Evolutionary conservation across 2,888 invertebrate species (phyloP), one percentile per base, ranked within the genome.

Genomic region (Volucella inanis): DNA sequence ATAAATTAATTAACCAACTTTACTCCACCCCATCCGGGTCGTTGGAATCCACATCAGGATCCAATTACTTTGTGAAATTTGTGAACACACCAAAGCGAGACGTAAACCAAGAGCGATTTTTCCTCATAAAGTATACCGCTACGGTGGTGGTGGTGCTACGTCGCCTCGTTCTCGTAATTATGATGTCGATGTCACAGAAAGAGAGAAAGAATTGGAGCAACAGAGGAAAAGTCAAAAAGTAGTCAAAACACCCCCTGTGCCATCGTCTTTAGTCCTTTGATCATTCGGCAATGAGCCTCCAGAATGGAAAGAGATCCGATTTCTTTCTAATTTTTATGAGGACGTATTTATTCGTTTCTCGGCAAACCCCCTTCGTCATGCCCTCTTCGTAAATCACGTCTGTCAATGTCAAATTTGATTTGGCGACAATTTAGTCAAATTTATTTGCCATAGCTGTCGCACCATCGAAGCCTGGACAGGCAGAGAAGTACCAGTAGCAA

Each of bases 341-440:
- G 8, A n/a, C n/a, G 39, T 41, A 43, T 31, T 54, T 45, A 49
- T 50, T 38, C 22, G 14, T 18, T 49, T 54, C 54, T 49, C 64
- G 67, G 31, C 31, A n/a, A n/a, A 31, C 31, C 6, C 31, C 31
- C 31, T 6, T 31, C 31, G 31, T 31, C 0, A 31, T 31, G 6
- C 6, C 31, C 31, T 31, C 0, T 31, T 31, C 68, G 79, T 82
- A 82, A 71, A 82, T 82, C 78, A 78, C 78, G 71, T 77, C 77
- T 78, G 82, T 79, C 83, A 83, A 83, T 79, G 83, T 83, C 79
- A 83, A 74, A 79, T 83, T 83, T 83, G 72, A 79, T 83, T 83
- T 83, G 83, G 83, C 74, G 83, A 83, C 83, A 79, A 83, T 79
- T 83, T 79, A 79, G 83, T 83, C 79, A 83, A 79, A 83, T 83